Conservation (phyloP, 2,888 invertebrate genomes). For the Hirtodrosophila histrioides region DNA sequence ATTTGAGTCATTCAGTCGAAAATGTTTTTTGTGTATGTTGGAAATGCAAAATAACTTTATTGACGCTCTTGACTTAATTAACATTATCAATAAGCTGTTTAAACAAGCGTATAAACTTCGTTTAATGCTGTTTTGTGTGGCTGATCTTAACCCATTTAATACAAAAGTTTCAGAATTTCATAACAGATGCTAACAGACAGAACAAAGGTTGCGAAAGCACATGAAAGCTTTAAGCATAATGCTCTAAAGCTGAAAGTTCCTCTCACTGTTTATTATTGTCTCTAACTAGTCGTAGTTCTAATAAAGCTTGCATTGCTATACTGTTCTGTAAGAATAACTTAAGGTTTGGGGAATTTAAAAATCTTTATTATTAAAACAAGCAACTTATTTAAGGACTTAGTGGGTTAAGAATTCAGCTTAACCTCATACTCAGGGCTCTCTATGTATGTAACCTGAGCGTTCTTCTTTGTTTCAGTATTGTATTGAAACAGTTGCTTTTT, state of each 20-base stretch:
- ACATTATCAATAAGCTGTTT: conserved; percentile 45
- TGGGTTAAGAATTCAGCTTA: conserved; percentile 4
- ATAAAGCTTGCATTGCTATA: background rate
- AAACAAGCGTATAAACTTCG: conserved; percentile 22
- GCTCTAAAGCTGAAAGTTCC: background rate
- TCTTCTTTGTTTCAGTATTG: conserved; percentile 40
- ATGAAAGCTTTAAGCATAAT: background rate
- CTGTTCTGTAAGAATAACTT: background rate
- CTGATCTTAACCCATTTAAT: conserved; percentile 8
- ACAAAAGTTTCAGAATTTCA: background rate
- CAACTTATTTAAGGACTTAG: background rate
- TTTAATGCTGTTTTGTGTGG: conserved; percentile 6
- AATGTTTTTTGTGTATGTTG: conserved; percentile 9
- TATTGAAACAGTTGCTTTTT: conserved; percentile 67
- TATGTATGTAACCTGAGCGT: conserved; percentile 16
- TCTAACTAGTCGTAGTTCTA: too few relatives aligned
- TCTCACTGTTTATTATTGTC: background rate
- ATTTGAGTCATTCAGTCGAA: conserved; percentile 43
- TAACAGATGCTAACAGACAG: too few relatives aligned
- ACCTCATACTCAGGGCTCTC: conserved; percentile 6
- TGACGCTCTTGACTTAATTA: conserved; percentile 56
- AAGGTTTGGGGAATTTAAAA: background rate
- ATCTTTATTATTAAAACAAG: too few relatives aligned
- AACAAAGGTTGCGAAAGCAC: background rate
- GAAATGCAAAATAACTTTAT: conserved; percentile 28